A percentile compares a stretch with the other conserved stretches of the same genome.
These are phyloP conservation scores for Phylloscopus whistleri DNA, from an alignment of 2,113 vertebrate species.

Conservation along the genomic window DNA sequence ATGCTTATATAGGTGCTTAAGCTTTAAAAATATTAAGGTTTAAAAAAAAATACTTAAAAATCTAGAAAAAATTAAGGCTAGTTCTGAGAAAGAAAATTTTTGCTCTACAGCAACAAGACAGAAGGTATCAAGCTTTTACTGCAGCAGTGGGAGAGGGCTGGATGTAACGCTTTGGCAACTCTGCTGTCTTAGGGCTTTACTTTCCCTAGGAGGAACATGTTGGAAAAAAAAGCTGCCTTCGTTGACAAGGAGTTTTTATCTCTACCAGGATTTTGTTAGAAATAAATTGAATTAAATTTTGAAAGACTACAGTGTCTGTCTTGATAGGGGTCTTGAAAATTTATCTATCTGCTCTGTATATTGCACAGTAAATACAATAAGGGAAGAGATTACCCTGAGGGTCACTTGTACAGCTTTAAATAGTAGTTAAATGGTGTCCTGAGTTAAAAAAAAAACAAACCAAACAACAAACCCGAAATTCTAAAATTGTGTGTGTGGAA, in stretches of 20 bases:
- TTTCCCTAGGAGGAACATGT: not conserved
- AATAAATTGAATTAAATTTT: not conserved
- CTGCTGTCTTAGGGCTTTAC: not conserved
- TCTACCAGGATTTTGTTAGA: not conserved
- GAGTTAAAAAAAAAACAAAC: not conserved
- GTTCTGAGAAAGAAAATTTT: not conserved
- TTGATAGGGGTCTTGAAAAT: not conserved
- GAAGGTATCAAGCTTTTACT: not conserved
- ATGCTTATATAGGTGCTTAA: not conserved
- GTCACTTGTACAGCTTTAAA: not conserved
- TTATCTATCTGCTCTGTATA: not conserved
- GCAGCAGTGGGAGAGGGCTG: not conserved
- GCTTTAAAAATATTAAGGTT: not conserved
- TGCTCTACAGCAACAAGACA: not conserved
- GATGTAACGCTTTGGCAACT: not conserved
- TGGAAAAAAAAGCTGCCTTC: not conserved
- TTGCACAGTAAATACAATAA: not conserved
- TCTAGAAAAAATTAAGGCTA: not conserved
- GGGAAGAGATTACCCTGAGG: not conserved
- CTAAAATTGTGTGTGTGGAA: not conserved
- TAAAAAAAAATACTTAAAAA: not conserved
- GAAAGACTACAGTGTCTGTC: not conserved
- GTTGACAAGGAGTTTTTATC: not conserved
- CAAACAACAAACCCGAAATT: not conserved
- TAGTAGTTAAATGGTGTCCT: not conserved